Conservation (phyloP, 2,797 vertebrate species). For the Galaxias olidus region DNA sequence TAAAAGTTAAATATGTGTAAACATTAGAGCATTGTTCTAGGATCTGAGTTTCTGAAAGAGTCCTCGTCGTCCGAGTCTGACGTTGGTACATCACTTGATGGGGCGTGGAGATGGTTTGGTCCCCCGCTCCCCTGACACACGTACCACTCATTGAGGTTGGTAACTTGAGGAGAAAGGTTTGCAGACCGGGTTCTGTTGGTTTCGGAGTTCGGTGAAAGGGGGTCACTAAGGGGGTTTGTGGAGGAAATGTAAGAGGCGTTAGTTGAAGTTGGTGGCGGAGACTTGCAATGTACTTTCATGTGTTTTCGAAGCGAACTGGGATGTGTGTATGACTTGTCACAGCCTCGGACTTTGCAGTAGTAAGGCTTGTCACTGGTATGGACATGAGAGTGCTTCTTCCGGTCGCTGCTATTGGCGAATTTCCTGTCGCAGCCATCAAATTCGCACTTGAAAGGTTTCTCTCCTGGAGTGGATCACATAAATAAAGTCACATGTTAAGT, state of each 20-base stretch:
- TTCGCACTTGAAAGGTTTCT: slow-evolving; percentile 99
- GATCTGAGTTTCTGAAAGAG: slow-evolving; percentile 84
- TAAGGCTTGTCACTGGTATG: slow-evolving; percentile 98
- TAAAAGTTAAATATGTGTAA: slow-evolving; percentile 49
- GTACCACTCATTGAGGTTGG: slow-evolving; percentile 99
- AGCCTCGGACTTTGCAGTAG: slow-evolving; percentile 95
- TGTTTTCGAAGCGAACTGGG: slow-evolving; percentile 94
- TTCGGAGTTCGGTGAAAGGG: slow-evolving; percentile 81
- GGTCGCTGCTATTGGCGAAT: slow-evolving; percentile 98
- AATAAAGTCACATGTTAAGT: no score
- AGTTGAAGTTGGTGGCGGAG: slow-evolving; percentile 86
- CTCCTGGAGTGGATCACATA: no score
- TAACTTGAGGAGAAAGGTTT: slow-evolving; percentile 93
- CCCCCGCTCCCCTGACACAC: slow-evolving; percentile 92
- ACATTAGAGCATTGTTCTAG: slow-evolving; percentile 89
- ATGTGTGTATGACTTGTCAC: slow-evolving; percentile 94
- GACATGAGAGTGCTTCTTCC: slow-evolving; percentile 98
- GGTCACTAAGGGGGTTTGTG: slow-evolving; percentile 79
- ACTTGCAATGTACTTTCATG: slow-evolving; percentile 99
- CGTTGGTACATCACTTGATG: slow-evolving; percentile 87
- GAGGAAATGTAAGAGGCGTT: slow-evolving; percentile 81
- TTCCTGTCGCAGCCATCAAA: slow-evolving; percentile 97
- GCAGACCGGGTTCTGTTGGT: slow-evolving; percentile 79
- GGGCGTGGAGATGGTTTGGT: slow-evolving; percentile 86
- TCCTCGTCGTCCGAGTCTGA: slow-evolving; percentile 92